Evolutionary conservation across 1,140 invertebrate species (phyloP), one percentile per base, ranked within the genome.

Genomic region (Leptoteleia sp.): DNA sequence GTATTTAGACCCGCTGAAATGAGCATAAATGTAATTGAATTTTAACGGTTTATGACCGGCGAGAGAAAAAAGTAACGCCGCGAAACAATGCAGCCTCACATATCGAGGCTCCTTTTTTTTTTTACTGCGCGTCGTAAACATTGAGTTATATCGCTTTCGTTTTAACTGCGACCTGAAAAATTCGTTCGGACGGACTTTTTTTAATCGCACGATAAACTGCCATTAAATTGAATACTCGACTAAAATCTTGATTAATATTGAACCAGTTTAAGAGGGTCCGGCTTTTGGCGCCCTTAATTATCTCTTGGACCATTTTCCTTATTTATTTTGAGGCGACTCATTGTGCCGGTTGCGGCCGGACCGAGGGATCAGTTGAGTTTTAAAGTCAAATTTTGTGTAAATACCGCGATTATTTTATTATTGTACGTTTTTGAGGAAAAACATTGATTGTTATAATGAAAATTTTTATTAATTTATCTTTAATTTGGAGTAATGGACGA

Each of bases 21-120:
- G 29, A 22, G 52, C 35, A 52, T 50, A 57, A 57, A 43, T 40
- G 71, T 75, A 65, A 75, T 75, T 75, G 71, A 59, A 75, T 47
- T 65, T 65, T 43, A 75, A 75, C 52, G 45, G 43, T 59, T 73
- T 64, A 73, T 57, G 8, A 35, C 35, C 13, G 8, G 2, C 4
- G 48, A 16, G 35, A 45, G 29, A 61, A 61, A 42, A 15, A 45
- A 43, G 33, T 38, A 42, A 19, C 15, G 33, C 11, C 13, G 15
- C 47, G 48, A 65, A 73, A 73, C 59, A 73, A 64, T 59, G 35
- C 33, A 9, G 22, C 9, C 19, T 11, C 55, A 37, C 45, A 71
- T 54, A 64, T 71, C 47, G 55, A 29, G 1, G n/a, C n/a, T n/a
- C n/a, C n/a, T n/a, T 27, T 9, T 16, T 16, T 47, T 67, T 73